Evolutionary conservation across 92 coral and sea anemone species (phyloP).

Genomic region (Zoanthus sociatus): DNA sequence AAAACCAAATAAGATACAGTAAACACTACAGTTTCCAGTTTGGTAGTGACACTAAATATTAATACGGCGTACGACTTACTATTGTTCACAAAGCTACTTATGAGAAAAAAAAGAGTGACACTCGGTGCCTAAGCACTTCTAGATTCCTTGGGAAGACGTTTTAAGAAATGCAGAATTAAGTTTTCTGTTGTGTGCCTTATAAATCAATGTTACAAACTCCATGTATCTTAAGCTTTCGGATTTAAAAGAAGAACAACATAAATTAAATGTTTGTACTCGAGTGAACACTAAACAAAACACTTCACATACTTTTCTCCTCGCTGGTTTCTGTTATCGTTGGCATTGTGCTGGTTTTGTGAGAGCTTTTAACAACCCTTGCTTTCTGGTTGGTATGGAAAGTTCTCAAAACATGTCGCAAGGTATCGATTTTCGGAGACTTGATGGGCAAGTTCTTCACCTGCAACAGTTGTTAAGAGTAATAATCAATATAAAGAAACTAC

Average conservation of each 20-base stretch:
- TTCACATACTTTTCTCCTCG: slow-evolving; percentile 6
- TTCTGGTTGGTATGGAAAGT: slow-evolving; percentile 82
- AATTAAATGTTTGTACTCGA: background rate
- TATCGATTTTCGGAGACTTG: slow-evolving; percentile 92
- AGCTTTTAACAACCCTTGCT: slow-evolving; percentile 57
- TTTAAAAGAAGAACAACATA: background rate
- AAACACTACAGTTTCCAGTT: no score
- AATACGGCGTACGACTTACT: no score
- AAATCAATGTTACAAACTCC: no score
- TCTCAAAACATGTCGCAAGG: slow-evolving; percentile 80
- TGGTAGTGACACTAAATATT: no score
- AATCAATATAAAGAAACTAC: background rate
- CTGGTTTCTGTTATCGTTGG: slow-evolving; percentile 32
- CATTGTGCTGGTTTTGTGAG: slow-evolving; percentile 42
- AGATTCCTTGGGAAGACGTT: no score
- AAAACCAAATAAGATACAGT: no score
- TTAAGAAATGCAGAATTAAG: no score
- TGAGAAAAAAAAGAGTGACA: no score
- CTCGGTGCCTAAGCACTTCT: no score
- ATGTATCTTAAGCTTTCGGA: no score
- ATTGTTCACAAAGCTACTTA: no score
- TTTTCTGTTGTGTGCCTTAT: no score
- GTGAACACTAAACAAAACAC: background rate
- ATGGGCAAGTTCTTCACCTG: slow-evolving; percentile 90
- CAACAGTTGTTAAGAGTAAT: slow-evolving; percentile 3